These are phyloP conservation scores for Thymallus thymallus DNA, from an alignment of 2,113 vertebrate species.

Conservation along the genomic window DNA sequence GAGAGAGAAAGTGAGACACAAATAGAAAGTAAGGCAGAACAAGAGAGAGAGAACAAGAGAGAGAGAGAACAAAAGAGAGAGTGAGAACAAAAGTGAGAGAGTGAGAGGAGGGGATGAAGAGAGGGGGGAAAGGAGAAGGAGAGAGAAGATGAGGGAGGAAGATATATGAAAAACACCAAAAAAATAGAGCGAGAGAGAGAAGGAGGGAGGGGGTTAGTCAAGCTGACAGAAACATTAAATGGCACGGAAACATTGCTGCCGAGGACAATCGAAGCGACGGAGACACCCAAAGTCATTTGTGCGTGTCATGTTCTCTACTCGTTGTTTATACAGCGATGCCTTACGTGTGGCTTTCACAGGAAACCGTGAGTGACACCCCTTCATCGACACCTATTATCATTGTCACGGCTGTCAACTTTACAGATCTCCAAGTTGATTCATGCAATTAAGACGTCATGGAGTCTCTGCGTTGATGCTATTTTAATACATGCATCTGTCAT, in stretches of 20 bases:
- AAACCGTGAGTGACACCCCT: neutral
- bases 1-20: neutral
- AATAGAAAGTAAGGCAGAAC: too few relatives aligned
- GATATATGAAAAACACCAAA: too few relatives aligned
- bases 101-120: constrained; percentile 10
- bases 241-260: constrained; percentile 33
- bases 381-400: constrained; percentile 5
- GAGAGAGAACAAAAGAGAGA: neutral
- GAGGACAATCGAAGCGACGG: constrained; percentile 17
- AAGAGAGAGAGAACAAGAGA: neutral
- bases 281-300: neutral
- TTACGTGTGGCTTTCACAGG: neutral
- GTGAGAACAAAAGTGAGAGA: constrained; percentile 1
- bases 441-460: neutral
- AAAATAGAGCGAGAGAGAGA: neutral
- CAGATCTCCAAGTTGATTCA: neutral
- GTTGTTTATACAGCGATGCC: neutral
- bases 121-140: too few relatives aligned
- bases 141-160: too few relatives aligned
- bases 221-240: constrained; percentile 40
- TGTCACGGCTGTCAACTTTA: neutral
- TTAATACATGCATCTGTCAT: too few relatives aligned
- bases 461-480: neutral
- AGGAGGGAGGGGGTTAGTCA: constrained; percentile 23
- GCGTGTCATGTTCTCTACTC: neutral